A percentile compares a stretch with the other conserved stretches of the same genome.
These are phyloP conservation scores for Drosophila bocki DNA, from an alignment of 1,140 invertebrate genomes.

Conservation along the genomic window DNA sequence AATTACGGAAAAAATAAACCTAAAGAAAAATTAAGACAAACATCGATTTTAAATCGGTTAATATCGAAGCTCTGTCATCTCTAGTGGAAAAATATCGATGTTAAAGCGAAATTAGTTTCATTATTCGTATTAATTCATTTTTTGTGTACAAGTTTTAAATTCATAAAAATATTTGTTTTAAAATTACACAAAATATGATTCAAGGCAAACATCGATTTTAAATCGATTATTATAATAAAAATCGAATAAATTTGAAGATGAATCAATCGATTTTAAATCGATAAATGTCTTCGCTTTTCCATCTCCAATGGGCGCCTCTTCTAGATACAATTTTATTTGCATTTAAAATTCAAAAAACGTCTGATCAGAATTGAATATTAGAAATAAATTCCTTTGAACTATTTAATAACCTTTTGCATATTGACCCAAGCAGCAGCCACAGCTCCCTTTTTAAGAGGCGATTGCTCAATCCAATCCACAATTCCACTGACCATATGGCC, in stretches of 20 bases:
- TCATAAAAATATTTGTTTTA: no score
- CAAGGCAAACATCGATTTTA: no score
- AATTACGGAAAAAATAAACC: background rate
- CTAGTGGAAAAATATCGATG: no score
- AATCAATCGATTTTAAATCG: background rate
- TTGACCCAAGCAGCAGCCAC: background rate
- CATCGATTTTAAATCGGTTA: background rate
- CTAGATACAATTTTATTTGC: background rate
- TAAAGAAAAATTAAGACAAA: background rate
- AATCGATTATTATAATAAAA: no score
- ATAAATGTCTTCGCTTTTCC: background rate
- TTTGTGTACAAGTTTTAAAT: no score
- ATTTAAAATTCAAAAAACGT: background rate
- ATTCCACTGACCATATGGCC: constrained; percentile 9
- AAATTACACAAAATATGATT: no score
- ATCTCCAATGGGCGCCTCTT: background rate
- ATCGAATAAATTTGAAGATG: background rate
- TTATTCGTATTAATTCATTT: no score
- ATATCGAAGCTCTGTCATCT: background rate
- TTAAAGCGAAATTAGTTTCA: no score
- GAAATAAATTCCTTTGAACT: constrained; percentile 8
- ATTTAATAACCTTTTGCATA: background rate
- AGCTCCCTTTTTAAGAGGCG: constrained; percentile 2
- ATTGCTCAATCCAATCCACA: constrained; percentile 37
- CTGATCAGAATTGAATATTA: background rate